phyloP scores from a whole-genome alignment of 2,113 vertebrate genomes.

The Noturus placidus region DNA sequence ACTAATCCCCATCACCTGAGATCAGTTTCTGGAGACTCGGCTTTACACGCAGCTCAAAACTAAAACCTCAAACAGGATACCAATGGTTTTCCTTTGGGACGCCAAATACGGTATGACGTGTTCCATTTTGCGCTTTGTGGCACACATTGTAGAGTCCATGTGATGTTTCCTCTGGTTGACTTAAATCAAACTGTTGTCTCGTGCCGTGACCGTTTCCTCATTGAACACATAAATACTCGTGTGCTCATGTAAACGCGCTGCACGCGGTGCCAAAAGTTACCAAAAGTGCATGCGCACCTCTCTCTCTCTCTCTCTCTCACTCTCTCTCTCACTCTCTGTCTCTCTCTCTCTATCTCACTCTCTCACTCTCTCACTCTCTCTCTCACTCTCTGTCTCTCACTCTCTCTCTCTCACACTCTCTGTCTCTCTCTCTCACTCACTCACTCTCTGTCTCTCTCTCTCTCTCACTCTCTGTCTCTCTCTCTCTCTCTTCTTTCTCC shows the following conservation, averaged over 20 bases:
- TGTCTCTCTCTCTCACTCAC: neutral
- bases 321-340: conserved; percentile 1
- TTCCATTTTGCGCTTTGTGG: neutral
- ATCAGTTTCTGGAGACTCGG: neutral
- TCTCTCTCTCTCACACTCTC: neutral
- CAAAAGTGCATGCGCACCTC: neutral
- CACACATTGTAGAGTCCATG: neutral
- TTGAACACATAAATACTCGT: neutral
- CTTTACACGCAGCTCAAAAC: neutral
- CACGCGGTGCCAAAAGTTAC: no score
- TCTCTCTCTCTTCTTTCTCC: no score
- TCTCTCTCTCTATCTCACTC: neutral
- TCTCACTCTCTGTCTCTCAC: no score
- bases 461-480: conserved; percentile 1
- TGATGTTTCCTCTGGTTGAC: neutral
- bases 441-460: neutral
- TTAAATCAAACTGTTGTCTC: neutral
- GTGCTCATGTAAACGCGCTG: neutral
- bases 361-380: neutral
- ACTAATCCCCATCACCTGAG: neutral
- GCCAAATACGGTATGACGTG: conserved; percentile 74
- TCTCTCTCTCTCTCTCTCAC: neutral
- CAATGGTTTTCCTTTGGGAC: conserved; percentile 82
- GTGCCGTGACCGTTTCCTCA: neutral
- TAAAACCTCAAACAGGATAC: conserved; percentile 48